Conservation (phyloP, 2,113 vertebrate species). For the Hipposideros armiger region DNA sequence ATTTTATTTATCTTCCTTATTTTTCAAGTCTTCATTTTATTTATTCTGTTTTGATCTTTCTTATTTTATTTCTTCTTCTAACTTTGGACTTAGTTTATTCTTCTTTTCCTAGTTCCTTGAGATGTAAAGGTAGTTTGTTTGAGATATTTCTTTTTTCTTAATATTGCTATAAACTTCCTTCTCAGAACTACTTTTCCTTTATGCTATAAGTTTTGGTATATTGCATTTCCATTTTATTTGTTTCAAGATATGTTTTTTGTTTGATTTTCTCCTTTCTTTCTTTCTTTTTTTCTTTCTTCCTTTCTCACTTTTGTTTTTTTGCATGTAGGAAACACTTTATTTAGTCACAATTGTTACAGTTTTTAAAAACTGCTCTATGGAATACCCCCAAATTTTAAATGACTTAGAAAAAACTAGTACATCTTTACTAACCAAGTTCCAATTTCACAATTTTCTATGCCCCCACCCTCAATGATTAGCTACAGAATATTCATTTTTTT, state of each 20-base stretch:
- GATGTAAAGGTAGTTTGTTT: not conserved
- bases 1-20: not conserved
- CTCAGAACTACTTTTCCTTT: not conserved
- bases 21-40: not conserved
- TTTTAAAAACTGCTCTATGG: not conserved
- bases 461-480: not conserved
- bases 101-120: not conserved
- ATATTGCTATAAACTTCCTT: not conserved
- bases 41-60: not conserved
- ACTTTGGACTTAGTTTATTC: not conserved
- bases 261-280: not conserved
- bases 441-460: not conserved
- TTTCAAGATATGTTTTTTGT: not conserved
- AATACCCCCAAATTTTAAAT: not conserved
- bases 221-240: not conserved
- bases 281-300: not conserved
- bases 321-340: constrained; percentile 27
- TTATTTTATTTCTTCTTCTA: not conserved
- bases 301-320: not conserved
- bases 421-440: not conserved
- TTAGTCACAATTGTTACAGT: not conserved
- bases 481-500: not conserved
- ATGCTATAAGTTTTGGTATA: not conserved
- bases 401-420: not conserved
- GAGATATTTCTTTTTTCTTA: not conserved